Evolutionary conservation across 2,113 vertebrate genomes (phyloP), one percentile per base, ranked within the genome.

Genomic region (Podocnemis expansa): DNA sequence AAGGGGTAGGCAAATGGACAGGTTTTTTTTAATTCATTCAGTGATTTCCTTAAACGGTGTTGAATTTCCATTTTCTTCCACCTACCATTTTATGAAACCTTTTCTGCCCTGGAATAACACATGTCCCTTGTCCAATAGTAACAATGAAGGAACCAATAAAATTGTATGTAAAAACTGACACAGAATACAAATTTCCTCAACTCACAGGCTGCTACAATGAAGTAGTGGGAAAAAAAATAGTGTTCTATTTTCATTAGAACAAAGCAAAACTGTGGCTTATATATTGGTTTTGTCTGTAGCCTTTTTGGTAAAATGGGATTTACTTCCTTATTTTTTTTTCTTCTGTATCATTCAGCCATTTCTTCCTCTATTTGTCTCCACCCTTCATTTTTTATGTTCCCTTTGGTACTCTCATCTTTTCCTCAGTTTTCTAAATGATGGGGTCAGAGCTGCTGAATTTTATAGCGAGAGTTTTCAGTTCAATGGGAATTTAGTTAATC

Each of bases 21-120:
- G 97, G n/a, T n/a, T 98, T 98, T 98, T 98, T 97, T 98, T 99
- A 98, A 99, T 99, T 99, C 99, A 99, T 99, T 98, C 98, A 97
- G 98, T 98, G 98, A 97, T 98, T 99, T 98, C 96, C 94, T 97
- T 96, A 97, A 97, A 96, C 91, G 88, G 97, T 88, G 49, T 94
- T 96, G 96, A 96, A 98, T 98, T 98, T 94, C 95, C 97, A 96
- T 97, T 98, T 97, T 98, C 94, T 98, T 97, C 96, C 91, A 89
- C 85, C 94, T 94, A 89, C 87, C 91, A 95, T 98, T 96, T 97
- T 96, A 97, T 96, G 95, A 97, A 98, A 98, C 47, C 67, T 88
- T 97, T 97, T 95, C 96, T 93, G 85, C 83, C 78, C 85, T 31
- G 73, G 83, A 89, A 93, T 97, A 97, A 97, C 96, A 81, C 93